A percentile compares a stretch with the other conserved stretches of the same genome.
These are phyloP conservation scores for Amblyornis subalaris DNA, from an alignment of 2,113 vertebrate species.

Conservation along the genomic window DNA sequence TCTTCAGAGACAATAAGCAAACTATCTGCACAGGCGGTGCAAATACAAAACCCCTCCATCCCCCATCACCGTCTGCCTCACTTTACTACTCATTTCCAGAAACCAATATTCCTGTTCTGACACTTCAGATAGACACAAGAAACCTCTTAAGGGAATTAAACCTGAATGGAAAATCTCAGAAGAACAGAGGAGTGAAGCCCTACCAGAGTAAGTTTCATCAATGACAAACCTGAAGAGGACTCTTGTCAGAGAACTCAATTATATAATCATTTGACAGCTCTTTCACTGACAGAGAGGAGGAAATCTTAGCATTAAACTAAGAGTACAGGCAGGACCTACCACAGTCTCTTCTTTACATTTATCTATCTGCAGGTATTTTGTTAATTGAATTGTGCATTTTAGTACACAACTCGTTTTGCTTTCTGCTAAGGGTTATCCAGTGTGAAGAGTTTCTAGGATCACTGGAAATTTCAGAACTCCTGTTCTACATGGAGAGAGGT, in stretches of 20 bases:
- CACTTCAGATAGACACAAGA: background rate
- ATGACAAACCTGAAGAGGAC: background rate
- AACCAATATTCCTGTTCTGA: background rate
- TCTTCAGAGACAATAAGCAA: background rate
- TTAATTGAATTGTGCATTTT: background rate
- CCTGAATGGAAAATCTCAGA: background rate
- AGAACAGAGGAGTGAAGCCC: background rate
- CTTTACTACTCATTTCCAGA: background rate
- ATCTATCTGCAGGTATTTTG: background rate
- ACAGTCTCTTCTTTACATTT: background rate
- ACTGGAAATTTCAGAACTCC: background rate
- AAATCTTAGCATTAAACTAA: background rate
- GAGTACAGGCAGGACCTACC: background rate
- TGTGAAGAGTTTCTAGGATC: background rate
- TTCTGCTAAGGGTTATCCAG: background rate
- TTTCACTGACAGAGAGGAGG: background rate
- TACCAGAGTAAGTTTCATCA: background rate
- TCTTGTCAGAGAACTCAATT: background rate
- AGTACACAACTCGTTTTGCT: background rate
- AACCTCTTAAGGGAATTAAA: background rate
- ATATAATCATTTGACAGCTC: background rate
- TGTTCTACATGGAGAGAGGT: background rate
- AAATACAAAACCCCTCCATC: background rate
- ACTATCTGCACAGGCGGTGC: background rate
- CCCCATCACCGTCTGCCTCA: background rate